Percentiles rank a stretch among this genome's conserved stretches.
Evolutionary conservation across 2,888 invertebrate species (phyloP).

Genomic region (Theretra japonica): DNA sequence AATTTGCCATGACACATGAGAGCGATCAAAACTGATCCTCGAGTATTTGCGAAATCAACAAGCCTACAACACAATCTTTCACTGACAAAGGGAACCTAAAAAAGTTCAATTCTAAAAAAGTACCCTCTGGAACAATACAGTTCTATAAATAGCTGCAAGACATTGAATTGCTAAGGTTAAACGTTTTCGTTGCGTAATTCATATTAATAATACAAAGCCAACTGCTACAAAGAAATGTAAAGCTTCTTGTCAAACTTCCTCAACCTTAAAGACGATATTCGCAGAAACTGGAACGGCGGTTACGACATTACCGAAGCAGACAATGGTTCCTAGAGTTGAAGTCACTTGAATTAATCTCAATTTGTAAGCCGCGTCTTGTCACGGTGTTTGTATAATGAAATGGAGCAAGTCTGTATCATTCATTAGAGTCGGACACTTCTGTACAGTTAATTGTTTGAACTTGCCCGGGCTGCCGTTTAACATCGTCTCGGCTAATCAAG

Average conservation of each 20-base stretch:
- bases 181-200: constrained; percentile 60
- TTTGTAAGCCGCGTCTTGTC: constrained; percentile 79
- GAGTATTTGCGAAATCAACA: constrained; percentile 14
- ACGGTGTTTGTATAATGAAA: constrained; percentile 82
- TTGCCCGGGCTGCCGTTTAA: constrained; percentile 79
- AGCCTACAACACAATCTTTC: background rate
- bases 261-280: background rate
- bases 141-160: constrained; percentile 67
- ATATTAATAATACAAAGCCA: constrained; percentile 48
- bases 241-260: background rate
- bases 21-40: background rate
- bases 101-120: constrained; percentile 1
- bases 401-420: constrained; percentile 76
- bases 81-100: background rate
- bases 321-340: constrained; percentile 45
- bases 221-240: constrained; percentile 33
- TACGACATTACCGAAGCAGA: constrained; percentile 15
- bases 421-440: constrained; percentile 84
- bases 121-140: constrained; percentile 35
- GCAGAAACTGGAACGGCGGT: background rate
- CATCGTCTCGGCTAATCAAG: constrained; percentile 82
- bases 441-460: constrained; percentile 84
- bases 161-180: constrained; percentile 64
- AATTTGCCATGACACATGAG: constrained; percentile 9
- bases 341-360: constrained; percentile 80